A percentile compares a stretch with the other conserved stretches of the same genome.
Conservation (phyloP, 2,113 vertebrate genomes). For the Petrocephalus zakoni region DNA sequence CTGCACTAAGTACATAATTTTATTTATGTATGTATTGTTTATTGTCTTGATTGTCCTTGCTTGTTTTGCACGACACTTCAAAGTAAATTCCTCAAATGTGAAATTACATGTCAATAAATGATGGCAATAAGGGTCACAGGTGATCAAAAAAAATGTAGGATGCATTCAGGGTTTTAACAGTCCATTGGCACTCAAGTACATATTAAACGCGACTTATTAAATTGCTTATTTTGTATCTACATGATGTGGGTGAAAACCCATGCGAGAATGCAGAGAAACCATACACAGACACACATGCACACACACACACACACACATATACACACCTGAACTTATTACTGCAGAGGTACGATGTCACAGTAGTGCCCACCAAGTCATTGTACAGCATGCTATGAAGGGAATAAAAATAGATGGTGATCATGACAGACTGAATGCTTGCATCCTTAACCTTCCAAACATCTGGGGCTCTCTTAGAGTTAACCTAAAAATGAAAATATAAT, state of each 20-base stretch:
- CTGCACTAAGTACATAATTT: not conserved
- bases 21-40: not conserved
- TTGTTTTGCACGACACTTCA: not conserved
- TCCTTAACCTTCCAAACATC: not conserved
- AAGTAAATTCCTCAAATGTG: not conserved
- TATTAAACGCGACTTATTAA: not conserved
- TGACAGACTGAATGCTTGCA: not conserved
- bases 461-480: not conserved
- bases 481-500: conserved; percentile 3
- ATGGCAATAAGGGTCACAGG: not conserved
- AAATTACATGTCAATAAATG: not conserved
- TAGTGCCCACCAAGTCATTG: not conserved
- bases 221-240: not conserved
- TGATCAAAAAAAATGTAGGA: not conserved
- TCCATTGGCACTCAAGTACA: not conserved
- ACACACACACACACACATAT: not conserved
- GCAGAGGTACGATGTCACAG: not conserved
- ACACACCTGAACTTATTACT: not conserved
- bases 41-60: not conserved
- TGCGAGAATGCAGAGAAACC: not conserved
- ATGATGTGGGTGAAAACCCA: not conserved
- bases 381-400: not conserved
- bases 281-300: not conserved
- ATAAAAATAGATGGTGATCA: not conserved
- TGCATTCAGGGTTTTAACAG: not conserved